Evolutionary conservation across 2,113 vertebrate genomes (phyloP).

Genomic region (Haemorhous mexicanus): DNA sequence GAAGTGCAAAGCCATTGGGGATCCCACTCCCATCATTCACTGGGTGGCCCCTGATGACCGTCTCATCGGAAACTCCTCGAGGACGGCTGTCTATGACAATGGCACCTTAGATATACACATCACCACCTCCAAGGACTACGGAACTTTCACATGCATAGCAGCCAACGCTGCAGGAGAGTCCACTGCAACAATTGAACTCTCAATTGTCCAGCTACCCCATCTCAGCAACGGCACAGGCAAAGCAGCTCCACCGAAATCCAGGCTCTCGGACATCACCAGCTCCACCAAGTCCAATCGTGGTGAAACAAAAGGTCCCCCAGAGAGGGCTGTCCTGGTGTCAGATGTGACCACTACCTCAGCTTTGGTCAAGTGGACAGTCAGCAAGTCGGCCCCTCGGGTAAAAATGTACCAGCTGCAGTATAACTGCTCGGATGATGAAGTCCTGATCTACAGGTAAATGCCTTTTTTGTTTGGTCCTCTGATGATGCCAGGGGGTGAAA

Average conservation of each 20-base stretch:
- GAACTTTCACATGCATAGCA: constrained; percentile 95
- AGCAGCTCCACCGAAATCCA: constrained; percentile 85
- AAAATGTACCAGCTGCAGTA: constrained; percentile 99
- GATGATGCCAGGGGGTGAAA: neutral
- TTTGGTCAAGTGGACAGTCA: constrained; percentile 92
- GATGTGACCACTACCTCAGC: constrained; percentile 93
- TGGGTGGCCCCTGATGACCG: constrained; percentile 94
- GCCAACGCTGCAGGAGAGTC: constrained; percentile 95
- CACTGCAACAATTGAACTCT: constrained; percentile 89
- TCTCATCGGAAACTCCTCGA: constrained; percentile 90
- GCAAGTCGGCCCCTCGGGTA: constrained; percentile 90
- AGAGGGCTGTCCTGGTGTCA: constrained; percentile 87
- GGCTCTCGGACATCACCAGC: constrained; percentile 94
- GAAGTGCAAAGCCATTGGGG: constrained; percentile 95
- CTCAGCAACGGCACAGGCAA: constrained; percentile 88
- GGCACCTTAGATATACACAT: constrained; percentile 93
- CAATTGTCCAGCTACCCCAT: constrained; percentile 93
- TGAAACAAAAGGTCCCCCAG: constrained; percentile 81
- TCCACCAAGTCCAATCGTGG: constrained; percentile 90
- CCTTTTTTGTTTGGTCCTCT: neutral
- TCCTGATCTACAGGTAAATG: constrained; percentile 94
- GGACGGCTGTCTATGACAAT: constrained; percentile 89
- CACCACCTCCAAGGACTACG: constrained; percentile 94
- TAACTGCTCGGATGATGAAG: constrained; percentile 96
- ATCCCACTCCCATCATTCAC: constrained; percentile 91